Conservation (phyloP, 2,113 vertebrate species). For the Antechinus flavipes region DNA sequence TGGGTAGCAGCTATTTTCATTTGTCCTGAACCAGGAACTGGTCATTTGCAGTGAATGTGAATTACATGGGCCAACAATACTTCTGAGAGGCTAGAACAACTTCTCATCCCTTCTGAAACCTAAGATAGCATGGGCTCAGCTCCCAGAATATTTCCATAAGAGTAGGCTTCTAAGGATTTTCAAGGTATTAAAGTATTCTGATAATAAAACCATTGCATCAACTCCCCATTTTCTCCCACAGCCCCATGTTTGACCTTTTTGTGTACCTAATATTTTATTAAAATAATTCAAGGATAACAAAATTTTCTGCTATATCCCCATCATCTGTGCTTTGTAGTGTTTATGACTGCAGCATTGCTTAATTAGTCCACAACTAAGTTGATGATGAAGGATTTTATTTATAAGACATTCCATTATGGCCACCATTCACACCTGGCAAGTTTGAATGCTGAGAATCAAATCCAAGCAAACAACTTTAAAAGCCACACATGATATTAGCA, state of each 20-base stretch:
- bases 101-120: background rate
- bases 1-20: background rate
- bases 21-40: background rate
- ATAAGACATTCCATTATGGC: background rate
- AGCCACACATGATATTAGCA: background rate
- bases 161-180: slow-evolving; percentile 25
- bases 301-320: background rate
- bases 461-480: background rate
- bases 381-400: background rate
- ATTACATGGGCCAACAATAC: slow-evolving; percentile 12
- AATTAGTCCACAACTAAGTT: background rate
- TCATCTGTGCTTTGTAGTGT: background rate
- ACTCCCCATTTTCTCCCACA: slow-evolving; percentile 49
- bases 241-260: slow-evolving; percentile 37
- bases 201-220: slow-evolving; percentile 40
- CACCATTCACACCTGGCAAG: background rate
- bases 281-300: slow-evolving; percentile 32
- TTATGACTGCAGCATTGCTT: background rate
- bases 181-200: slow-evolving; percentile 1
- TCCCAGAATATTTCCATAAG: slow-evolving; percentile 43
- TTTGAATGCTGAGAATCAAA: background rate
- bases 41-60: background rate
- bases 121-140: background rate
- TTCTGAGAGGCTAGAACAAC: background rate
- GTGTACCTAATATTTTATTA: slow-evolving; percentile 42